A percentile compares a stretch with the other conserved stretches of the same genome.
Conservation (phyloP, 2,888 invertebrate species). For the Lissonota sp. region DNA sequence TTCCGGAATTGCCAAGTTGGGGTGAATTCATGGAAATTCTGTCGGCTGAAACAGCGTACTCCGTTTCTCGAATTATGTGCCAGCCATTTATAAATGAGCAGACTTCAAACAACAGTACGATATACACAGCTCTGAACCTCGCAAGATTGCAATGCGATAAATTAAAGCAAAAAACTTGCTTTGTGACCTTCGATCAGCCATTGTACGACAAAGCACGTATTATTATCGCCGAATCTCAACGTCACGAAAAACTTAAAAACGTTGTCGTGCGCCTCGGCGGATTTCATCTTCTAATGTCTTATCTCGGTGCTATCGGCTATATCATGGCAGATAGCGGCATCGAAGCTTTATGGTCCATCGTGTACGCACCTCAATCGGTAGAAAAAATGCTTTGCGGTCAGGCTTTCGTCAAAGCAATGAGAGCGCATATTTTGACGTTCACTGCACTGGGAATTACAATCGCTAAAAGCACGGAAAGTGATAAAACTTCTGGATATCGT, state of each 20-base stretch:
- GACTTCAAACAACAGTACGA: conserved; percentile 41
- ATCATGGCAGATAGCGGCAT: conserved; percentile 53
- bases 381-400: conserved; percentile 45
- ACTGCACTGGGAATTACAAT: conserved; percentile 44
- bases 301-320: conserved; percentile 55
- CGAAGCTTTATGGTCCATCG: neutral
- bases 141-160: conserved; percentile 27
- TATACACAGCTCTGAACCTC: conserved; percentile 44
- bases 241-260: conserved; percentile 24
- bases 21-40: conserved; percentile 56
- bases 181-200: conserved; percentile 72
- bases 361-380: no score
- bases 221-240: conserved; percentile 57
- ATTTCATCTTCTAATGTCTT: conserved; percentile 26
- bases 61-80: conserved; percentile 36
- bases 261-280: conserved; percentile 58
- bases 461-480: conserved; percentile 18
- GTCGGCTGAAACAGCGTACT: conserved; percentile 6
- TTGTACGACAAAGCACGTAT: conserved; percentile 69
- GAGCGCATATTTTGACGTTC: conserved; percentile 53
- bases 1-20: conserved; percentile 47
- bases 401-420: conserved; percentile 40
- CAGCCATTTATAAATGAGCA: conserved; percentile 56
- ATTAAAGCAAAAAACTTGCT: conserved; percentile 64
- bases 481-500: neutral